Evolutionary conservation across 2,797 vertebrate genomes (phyloP).

Genomic region (Channa striata): DNA sequence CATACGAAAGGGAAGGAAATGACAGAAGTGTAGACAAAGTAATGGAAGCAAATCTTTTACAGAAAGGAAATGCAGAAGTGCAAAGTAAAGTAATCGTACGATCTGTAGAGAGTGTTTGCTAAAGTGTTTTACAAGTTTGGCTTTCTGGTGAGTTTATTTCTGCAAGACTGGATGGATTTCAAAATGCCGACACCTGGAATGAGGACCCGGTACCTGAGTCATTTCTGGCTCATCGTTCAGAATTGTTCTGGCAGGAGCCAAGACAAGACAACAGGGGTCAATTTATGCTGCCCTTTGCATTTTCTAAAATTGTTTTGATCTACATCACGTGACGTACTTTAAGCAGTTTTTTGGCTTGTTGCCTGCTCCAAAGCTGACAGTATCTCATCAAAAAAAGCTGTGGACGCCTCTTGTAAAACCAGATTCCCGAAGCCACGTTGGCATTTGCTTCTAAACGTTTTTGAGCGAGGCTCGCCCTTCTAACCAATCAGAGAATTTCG

Average conservation of each 20-base stretch:
- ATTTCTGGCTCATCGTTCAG: not conserved
- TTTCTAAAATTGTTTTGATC: no score
- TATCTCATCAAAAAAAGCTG: no score
- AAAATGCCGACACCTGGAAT: not conserved
- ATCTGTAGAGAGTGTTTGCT: not conserved
- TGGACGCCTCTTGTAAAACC: no score
- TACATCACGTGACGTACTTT: no score
- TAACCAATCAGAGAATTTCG: no score
- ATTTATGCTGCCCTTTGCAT: not conserved
- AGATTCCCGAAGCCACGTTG: not conserved
- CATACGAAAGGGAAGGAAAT: no score
- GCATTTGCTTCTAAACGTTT: not conserved
- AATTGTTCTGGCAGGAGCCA: not conserved
- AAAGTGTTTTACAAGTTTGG: not conserved
- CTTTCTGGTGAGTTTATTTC: not conserved
- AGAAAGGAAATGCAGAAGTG: no score
- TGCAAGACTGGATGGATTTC: not conserved
- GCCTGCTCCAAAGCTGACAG: no score
- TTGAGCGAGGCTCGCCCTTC: not conserved
- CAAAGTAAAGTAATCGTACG: no score
- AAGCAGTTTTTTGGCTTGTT: no score
- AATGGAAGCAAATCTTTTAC: not conserved
- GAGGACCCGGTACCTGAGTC: no score
- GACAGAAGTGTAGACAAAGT: not conserved
- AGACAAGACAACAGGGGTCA: not conserved